Conservation (phyloP, 2,888 invertebrate genomes). For the Noctua pronuba region DNA sequence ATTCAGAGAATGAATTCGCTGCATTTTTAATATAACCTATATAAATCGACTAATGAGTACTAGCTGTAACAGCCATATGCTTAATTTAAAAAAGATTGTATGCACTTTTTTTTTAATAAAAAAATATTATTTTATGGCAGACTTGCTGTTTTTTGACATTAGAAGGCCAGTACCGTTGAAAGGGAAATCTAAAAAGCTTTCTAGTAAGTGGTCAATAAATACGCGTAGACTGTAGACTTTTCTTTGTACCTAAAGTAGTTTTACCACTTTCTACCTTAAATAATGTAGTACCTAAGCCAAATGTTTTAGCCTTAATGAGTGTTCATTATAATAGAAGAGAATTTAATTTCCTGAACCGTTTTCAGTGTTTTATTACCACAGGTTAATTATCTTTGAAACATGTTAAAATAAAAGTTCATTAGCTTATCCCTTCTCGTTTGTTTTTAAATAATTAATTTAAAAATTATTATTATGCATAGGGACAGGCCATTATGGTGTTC, state of each 20-base stretch:
- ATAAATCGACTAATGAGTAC: not conserved
- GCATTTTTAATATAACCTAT: not conserved
- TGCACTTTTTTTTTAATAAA: too few species aligned
- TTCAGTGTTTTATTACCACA: slow-evolving; percentile 6
- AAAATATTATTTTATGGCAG: not conserved
- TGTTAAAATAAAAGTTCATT: slow-evolving; percentile 10
- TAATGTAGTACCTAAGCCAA: not conserved
- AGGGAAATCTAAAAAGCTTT: not conserved
- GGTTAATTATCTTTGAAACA: slow-evolving; percentile 8
- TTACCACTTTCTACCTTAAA: not conserved
- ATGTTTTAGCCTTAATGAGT: slow-evolving; percentile 20
- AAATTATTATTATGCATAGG: not conserved
- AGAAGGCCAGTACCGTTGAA: not conserved
- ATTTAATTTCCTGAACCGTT: slow-evolving; percentile 42
- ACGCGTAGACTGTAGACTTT: not conserved
- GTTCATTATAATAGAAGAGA: slow-evolving; percentile 4
- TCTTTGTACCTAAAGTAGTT: not conserved
- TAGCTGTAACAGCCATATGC: not conserved
- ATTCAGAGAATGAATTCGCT: not conserved
- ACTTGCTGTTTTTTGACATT: not conserved
- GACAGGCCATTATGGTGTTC: not conserved
- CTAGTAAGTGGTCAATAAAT: not conserved
- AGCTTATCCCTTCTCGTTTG: slow-evolving; percentile 13
- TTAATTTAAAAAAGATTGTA: not conserved
- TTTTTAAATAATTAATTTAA: not conserved